Percentiles rank a stretch among this genome's conserved stretches.
Evolutionary conservation across 2,797 vertebrate genomes (phyloP).

Genomic region (Onychomys leucogaster): DNA sequence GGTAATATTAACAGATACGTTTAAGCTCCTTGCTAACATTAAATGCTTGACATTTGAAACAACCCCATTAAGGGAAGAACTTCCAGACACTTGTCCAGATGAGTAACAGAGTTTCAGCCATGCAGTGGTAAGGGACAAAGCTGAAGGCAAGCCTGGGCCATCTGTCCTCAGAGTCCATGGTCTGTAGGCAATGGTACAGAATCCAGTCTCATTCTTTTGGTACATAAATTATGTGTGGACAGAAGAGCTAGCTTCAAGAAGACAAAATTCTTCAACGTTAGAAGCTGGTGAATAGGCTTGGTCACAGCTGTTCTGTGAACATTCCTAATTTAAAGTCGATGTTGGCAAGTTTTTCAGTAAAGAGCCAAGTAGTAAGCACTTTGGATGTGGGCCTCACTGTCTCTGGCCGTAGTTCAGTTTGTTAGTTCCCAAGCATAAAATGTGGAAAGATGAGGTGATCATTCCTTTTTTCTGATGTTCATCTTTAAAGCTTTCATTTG

Average conservation of each 20-base stretch:
- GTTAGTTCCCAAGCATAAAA: neutral
- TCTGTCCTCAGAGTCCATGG: neutral
- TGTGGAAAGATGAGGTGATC: neutral
- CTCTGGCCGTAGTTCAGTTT: neutral
- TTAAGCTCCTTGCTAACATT: neutral
- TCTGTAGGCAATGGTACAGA: neutral
- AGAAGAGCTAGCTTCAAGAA: slow-evolving; percentile 23
- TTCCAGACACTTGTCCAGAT: slow-evolving; percentile 15
- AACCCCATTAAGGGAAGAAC: neutral
- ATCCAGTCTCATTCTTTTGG: neutral
- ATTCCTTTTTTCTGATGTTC: neutral
- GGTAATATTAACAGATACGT: neutral
- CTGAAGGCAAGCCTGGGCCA: neutral
- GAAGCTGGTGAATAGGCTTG: neutral
- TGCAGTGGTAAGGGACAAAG: neutral
- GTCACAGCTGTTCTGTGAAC: slow-evolving; percentile 43
- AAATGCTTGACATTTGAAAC: neutral
- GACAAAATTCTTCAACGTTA: neutral
- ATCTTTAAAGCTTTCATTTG: neutral
- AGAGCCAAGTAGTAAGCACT: neutral
- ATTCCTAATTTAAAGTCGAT: neutral
- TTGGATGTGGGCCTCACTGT: neutral
- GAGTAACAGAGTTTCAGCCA: slow-evolving; percentile 34
- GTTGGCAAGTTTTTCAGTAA: neutral
- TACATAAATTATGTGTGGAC: neutral